Conservation (phyloP, 2,797 vertebrate species). For the Enteromius thamalakanensis region DNA sequence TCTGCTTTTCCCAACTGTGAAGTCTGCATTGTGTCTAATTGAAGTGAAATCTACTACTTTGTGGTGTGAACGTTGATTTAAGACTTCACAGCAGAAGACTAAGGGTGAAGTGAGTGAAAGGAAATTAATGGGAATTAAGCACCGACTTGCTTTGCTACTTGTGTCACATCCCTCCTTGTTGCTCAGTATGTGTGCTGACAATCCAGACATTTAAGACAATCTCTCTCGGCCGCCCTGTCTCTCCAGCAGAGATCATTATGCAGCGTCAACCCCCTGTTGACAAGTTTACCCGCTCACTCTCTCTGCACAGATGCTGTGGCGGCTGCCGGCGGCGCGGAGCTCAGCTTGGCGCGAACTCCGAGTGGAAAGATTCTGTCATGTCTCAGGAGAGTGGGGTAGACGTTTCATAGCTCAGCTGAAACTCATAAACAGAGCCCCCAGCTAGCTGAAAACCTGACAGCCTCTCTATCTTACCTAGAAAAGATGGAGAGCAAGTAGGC, state of each 20-base stretch:
- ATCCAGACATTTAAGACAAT: conserved; percentile 79
- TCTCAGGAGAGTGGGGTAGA: conserved; percentile 44
- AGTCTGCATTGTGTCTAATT: conserved; percentile 8
- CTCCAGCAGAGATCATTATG: conserved; percentile 81
- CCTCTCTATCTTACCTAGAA: conserved; percentile 27
- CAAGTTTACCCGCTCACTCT: conserved; percentile 57
- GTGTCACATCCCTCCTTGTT: conserved; percentile 74
- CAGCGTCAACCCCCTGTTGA: conserved; percentile 75
- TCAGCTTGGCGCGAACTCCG: conserved; percentile 42
- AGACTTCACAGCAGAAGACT: not conserved
- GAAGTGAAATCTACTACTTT: conserved; percentile 18
- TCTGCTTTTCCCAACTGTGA: conserved; percentile 56
- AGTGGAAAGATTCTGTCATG: conserved; percentile 53
- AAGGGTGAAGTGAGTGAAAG: conserved; percentile 31
- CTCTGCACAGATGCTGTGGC: conserved; percentile 45
- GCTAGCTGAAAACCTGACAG: conserved; percentile 33
- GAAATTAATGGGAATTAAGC: conserved; percentile 58
- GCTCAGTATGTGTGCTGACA: conserved; percentile 71
- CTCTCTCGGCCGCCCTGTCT: conserved; percentile 60
- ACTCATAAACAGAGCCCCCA: conserved; percentile 54
- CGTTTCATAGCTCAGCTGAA: conserved; percentile 51
- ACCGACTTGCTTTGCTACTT: conserved; percentile 85
- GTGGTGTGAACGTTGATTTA: not conserved
- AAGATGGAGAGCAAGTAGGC: conserved; percentile 19
- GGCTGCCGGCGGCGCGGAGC: conserved; percentile 32